Base-by-base conservation (phyloP, 1,140 invertebrate genomes). In the Drosophila serrata region DNA sequence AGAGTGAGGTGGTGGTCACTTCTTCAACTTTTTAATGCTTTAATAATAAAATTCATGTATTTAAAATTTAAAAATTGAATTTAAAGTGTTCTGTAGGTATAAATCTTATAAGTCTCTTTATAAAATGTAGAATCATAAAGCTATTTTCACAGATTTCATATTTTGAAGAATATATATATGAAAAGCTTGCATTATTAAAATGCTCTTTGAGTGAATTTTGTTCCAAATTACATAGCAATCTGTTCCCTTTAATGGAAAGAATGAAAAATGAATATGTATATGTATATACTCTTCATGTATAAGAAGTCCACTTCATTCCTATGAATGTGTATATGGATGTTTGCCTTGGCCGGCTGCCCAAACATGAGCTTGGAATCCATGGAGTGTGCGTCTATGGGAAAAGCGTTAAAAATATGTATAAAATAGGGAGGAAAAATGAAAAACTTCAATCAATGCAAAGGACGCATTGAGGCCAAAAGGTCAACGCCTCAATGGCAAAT, bases 401-500 rank as follows among this genome's bases (percentile, higher is more conserved):
- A 64, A 42, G 42, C 46, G 51, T 49, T 19, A 24, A 64, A 39
- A 56, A 59, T 37, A 37, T 37, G 31, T 22, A 56, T 35, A 51
- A 45, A 42, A 45, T 60, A n/a, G n/a, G 13, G 6, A 24, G 24
- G 43, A 29, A 40, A 48, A 40, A 37, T 24, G n/a, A 35, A 37
- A 67, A 73, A 67, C 56, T 48, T 65, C 42, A 65, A 55, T 82
- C 60, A 64, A 57, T 81, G 69, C 77, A 61, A 55, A 42, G 43
- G 61, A 64, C 29, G 39, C 60, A 85, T 70, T 56, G 58, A 60
- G 82, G 82, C 62, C 82, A 85, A 86, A 78, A 70, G 82, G 78
- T 85, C 82, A 85, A 57, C 53, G 61, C 43, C 48, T 58, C 17
- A 40, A 55, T 43, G 33, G 75, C 58, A 56, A 60, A 69, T 56